Base-by-base conservation (phyloP, 1,140 invertebrate genomes). In the Atopsyche davidsoni region DNA sequence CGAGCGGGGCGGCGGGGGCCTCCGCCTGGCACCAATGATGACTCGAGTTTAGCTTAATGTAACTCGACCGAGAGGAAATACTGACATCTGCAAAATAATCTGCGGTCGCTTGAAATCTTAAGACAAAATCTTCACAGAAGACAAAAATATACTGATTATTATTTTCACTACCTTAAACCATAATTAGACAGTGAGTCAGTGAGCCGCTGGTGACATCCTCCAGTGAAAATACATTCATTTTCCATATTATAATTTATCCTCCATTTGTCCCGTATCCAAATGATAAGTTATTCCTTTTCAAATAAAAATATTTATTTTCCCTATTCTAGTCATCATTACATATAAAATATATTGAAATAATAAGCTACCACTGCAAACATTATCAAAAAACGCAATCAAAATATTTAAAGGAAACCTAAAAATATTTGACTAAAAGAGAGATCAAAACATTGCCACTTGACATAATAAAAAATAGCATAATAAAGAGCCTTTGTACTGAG, bases 391-490 rank as follows among this genome's bases (percentile, higher is more conserved):
- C 61, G 62, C 59, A 59, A 62, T 57, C 55, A 57, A 57, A 53
- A 57, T 57, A 57, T 57, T 57, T 53, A n/a, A 53, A 57, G 55
- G 68, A 68, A 63, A 68, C 66, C 71, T 70, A 68, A 72, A 64
- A 68, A 75, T 73, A 73, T 75, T 73, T 81, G 78, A 81, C 79
- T 81, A 82, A 80, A 78, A 79, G 73, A 82, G 75, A 77, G 79
- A 82, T 82, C 80, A 81, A 81, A 80, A 79, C 79, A 81, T 81
- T 82, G 80, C 80, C 79, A 81, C 79, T 53, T 57, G 22, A 38
- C 55, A 50, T 57, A 57, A 46, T 46, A 57, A 57, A 57, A 57
- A 46, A 52, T 49, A 50, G 51, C 38, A 51, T 53, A 53, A 47
- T 50, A 50, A 49, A 53, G 34, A 53, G 32, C 42, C 39, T 57